These are phyloP conservation scores for Podarcis raffonei DNA, from an alignment of 2,113 vertebrate species.

Conservation along the genomic window DNA sequence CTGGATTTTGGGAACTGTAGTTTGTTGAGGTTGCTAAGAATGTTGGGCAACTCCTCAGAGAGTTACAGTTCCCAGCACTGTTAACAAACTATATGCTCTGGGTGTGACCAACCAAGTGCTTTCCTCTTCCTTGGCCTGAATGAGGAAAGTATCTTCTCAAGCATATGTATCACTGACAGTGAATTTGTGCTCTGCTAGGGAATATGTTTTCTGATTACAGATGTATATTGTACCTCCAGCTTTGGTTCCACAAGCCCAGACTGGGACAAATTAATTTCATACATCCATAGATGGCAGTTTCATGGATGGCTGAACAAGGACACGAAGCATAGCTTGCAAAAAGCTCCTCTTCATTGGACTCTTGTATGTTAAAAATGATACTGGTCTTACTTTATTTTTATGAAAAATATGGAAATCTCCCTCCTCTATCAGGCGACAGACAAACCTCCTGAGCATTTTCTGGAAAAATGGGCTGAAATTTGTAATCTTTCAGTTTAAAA, in stretches of 20 bases:
- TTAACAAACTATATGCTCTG: no score
- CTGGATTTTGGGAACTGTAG: no score
- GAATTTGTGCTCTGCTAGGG: not conserved
- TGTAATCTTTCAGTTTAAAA: slow-evolving; percentile 1
- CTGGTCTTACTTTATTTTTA: not conserved
- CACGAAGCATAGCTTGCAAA: not conserved
- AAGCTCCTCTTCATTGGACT: not conserved
- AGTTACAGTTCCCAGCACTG: no score
- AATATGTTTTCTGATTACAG: not conserved
- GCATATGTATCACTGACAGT: not conserved
- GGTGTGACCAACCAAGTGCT: not conserved
- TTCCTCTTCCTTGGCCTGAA: no score
- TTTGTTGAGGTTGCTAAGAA: no score
- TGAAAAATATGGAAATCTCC: slow-evolving; percentile 3
- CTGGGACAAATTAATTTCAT: not conserved
- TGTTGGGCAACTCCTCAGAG: no score
- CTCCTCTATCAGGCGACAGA: not conserved
- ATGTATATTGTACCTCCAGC: not conserved
- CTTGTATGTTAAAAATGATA: not conserved
- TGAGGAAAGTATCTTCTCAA: not conserved
- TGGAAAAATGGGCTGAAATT: not conserved
- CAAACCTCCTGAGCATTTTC: slow-evolving; percentile 18
- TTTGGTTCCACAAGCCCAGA: not conserved
- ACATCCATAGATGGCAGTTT: not conserved
- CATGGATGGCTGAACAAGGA: not conserved